phyloP scores from a whole-genome alignment of 2,888 invertebrate species.

The Tenthredo mesomela region DNA sequence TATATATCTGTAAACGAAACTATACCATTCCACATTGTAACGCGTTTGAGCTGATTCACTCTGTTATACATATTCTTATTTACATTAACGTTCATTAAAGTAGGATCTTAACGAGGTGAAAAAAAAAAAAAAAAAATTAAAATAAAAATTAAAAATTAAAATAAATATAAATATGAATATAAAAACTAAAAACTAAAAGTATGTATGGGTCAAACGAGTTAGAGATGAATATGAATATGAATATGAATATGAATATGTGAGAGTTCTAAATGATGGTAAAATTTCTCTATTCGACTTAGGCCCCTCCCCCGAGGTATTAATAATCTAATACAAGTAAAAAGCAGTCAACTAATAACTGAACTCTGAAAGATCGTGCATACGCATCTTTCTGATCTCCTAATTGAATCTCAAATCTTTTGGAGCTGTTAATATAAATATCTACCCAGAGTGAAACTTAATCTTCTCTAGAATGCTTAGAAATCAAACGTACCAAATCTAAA shows the following conservation, averaged over 20 bases:
- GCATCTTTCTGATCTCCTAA: conserved; percentile 51
- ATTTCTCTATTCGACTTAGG: conserved; percentile 63
- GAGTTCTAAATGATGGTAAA: conserved; percentile 67
- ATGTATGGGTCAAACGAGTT: conserved; percentile 75
- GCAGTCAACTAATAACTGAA: conserved; percentile 10
- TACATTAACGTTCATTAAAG: conserved; percentile 54
- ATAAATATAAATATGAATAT: conserved; percentile 56
- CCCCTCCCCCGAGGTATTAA: neutral
- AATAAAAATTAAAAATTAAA: no score
- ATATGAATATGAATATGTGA: conserved; percentile 64
- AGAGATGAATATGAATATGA: conserved; percentile 59
- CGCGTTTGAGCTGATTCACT: conserved; percentile 30
- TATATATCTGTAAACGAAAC: conserved; percentile 8
- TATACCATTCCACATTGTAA: conserved; percentile 27
- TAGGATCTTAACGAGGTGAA: conserved; percentile 64
- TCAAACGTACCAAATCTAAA: conserved; percentile 69
- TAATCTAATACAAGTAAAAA: conserved; percentile 1
- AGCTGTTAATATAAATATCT: conserved; percentile 52
- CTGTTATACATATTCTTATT: conserved; percentile 23
- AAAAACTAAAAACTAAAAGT: conserved; percentile 65
- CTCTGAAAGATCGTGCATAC: neutral
- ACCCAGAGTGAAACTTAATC: conserved; percentile 66
- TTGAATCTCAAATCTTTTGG: conserved; percentile 56
- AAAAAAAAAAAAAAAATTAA: neutral
- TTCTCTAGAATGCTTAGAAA: conserved; percentile 70